Evolutionary conservation across 2,113 vertebrate genomes (phyloP), one percentile per base, ranked within the genome.

Genomic region (Plecotus auritus): DNA sequence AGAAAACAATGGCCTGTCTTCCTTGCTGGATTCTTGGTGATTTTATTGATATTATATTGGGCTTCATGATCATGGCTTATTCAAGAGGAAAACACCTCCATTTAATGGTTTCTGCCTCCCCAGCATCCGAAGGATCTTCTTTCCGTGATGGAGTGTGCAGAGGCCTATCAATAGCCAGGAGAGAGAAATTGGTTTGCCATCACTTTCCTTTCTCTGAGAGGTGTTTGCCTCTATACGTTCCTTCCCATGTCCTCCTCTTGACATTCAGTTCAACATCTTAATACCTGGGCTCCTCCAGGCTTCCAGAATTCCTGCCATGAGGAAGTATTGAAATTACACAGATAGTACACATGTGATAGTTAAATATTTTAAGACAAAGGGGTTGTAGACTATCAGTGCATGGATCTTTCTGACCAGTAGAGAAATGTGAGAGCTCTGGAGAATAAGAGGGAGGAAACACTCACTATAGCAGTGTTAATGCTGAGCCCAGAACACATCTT

Each of bases 151-250:
- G 76, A 64, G 22, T 16, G 26, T 22, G 5, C 10, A 54, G 67
- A 76, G 18, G 7, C 22, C 4, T 13, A 45, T 23, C 56, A 30
- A 20, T 32, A n/a, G 2, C 26, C 20, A 3, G 26, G 7, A 35
- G 26, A 12, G 61, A 16, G 69, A 22, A 14, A 8, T 0, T 8
- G 74, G 23, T 14, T 76, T 72, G 30, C 10, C 10, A 8, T 16
- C 0, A 2, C 35, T 17, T 40, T 45, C 22, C 45, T 35, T 30
- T 45, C 45, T 85, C 54, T 28, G 30, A 69, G 17, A 61, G 30
- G 11, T 4, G 9, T 9, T 32, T 6, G 6, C 23, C 35, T 32
- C 47, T 10, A 4, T 47, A n/a, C 2, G 0, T n/a, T 11, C 11
- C 47, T 72, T 74, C 74, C 16, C 54, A 35, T 42, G 20, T 37